A percentile compares a stretch with the other conserved stretches of the same genome.
Conservation (phyloP, 1,140 invertebrate species). For the Aphaenogaster ashmeadi region DNA sequence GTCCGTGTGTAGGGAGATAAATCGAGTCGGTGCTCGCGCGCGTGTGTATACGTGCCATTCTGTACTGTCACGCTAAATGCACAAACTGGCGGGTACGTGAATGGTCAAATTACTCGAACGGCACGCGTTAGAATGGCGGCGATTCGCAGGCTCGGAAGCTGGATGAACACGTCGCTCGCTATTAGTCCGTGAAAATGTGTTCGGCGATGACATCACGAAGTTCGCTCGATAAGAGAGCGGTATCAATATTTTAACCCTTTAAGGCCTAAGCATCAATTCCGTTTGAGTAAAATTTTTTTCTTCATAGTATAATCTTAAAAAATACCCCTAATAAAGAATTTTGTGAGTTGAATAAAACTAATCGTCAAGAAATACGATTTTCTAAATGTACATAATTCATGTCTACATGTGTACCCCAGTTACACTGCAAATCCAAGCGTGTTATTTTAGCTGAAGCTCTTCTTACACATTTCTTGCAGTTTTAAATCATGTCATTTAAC, state of each 20-base stretch:
- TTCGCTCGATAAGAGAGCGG: conserved; percentile 1
- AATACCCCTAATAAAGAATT: too few species aligned
- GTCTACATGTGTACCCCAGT: too few species aligned
- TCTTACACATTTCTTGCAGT: too few species aligned
- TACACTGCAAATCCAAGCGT: too few species aligned
- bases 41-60: conserved; percentile 27
- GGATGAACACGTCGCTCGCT: conserved; percentile 46
- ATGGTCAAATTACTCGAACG: conserved; percentile 57
- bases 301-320: too few species aligned
- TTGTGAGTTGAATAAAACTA: too few species aligned
- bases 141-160: conserved; percentile 37
- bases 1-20: conserved; percentile 44
- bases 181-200: conserved; percentile 23
- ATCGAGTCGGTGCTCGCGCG: neutral
- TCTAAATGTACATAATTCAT: too few species aligned
- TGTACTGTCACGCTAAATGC: conserved; percentile 48
- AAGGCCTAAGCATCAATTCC: too few species aligned
- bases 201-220: neutral
- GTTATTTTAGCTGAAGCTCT: too few species aligned
- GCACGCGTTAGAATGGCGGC: conserved; percentile 36
- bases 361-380: too few species aligned
- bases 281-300: too few species aligned
- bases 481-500: too few species aligned
- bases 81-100: conserved; percentile 51
- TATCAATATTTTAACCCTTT: conserved; percentile 15